A percentile compares a stretch with the other conserved stretches of the same genome.
These are phyloP conservation scores for Idaea dimidiata DNA, from an alignment of 2,888 invertebrate species.

Conservation along the genomic window DNA sequence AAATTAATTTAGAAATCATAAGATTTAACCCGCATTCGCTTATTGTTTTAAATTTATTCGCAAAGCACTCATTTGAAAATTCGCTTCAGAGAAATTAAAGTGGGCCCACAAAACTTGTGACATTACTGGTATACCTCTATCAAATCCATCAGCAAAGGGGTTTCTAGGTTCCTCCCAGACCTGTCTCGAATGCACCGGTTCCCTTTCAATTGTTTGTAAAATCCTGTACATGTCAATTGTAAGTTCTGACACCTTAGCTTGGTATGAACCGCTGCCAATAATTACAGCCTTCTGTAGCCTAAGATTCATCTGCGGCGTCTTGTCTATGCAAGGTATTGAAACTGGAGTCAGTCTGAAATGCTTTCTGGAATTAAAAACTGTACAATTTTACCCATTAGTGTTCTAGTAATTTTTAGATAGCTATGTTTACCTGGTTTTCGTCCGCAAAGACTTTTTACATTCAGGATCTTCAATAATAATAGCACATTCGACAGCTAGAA, in stretches of 20 bases:
- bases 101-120: not conserved
- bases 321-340: conserved; percentile 89
- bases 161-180: conserved; percentile 3
- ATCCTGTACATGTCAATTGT: conserved; percentile 99
- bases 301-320: conserved; percentile 91
- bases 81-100: not conserved
- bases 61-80: not conserved
- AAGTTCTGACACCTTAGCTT: conserved; percentile 97
- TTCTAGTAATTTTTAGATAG: not conserved
- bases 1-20: not conserved
- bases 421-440: not conserved
- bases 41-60: not conserved
- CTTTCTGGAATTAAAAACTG: not conserved
- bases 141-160: conserved; percentile 5
- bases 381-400: too few species aligned
- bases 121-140: conserved; percentile 1
- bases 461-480: conserved; percentile 4
- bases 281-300: conserved; percentile 96
- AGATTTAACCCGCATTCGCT: not conserved
- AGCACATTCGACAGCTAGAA: conserved; percentile 92
- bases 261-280: conserved; percentile 95
- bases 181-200: conserved; percentile 74
- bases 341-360: conserved; percentile 86
- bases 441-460: conserved; percentile 3
- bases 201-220: conserved; percentile 96